Evolutionary conservation across 2,797 vertebrate genomes (phyloP).

Genomic region (Iguana delicatissima): DNA sequence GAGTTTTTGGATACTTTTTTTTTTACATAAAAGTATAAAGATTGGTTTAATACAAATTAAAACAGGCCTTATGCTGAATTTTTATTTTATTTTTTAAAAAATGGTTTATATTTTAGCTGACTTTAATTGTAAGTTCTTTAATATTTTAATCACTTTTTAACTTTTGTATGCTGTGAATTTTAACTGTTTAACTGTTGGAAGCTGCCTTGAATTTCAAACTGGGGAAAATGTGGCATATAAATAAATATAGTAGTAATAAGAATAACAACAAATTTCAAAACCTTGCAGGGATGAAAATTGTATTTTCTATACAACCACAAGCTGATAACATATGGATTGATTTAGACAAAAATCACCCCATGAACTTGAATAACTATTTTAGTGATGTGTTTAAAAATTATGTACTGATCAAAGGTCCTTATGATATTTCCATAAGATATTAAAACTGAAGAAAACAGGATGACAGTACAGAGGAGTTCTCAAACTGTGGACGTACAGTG

Average conservation of each 20-base stretch:
- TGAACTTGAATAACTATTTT: slow-evolving; percentile 41
- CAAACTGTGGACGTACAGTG: neutral
- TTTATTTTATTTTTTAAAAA: neutral
- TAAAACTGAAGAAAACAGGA: neutral
- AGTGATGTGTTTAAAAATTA: slow-evolving; percentile 13
- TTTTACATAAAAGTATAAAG: slow-evolving; percentile 47
- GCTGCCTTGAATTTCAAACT: too few species aligned
- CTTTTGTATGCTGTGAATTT: too few species aligned
- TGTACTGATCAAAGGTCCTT: neutral
- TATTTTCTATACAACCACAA: slow-evolving; percentile 18
- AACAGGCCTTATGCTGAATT: neutral
- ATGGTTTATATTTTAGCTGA: slow-evolving; percentile 27
- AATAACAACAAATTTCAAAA: too few species aligned
- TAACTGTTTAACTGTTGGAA: too few species aligned
- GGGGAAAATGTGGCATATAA: too few species aligned
- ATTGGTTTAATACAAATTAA: slow-evolving; percentile 35
- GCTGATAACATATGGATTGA: neutral
- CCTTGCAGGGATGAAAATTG: neutral
- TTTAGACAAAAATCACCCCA: slow-evolving; percentile 26
- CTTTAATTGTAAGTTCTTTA: too few species aligned
- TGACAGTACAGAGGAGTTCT: neutral
- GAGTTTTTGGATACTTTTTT: slow-evolving; percentile 45
- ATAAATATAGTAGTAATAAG: too few species aligned
- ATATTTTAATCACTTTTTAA: too few species aligned
- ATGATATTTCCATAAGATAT: neutral